Base-by-base conservation (phyloP, 2,113 vertebrate species). In the Pyxicephalus adspersus region DNA sequence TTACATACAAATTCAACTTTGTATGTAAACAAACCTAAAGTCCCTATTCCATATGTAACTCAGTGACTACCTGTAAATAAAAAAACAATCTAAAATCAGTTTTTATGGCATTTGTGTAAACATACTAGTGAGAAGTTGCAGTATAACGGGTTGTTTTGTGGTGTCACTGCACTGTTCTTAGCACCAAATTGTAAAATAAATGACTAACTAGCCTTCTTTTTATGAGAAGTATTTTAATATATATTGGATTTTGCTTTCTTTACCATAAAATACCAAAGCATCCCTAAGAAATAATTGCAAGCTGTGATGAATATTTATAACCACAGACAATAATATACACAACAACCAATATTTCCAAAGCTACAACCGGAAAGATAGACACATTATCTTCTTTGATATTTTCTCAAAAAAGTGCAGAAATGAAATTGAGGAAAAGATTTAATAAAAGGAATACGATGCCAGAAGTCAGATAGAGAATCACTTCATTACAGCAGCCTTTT, bases 371-470 rank as follows among this genome's bases (percentile, higher is more conserved):
- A 64, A 54, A 71, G 23, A 71, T 28, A 45, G 31, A 66, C 34
- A 51, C 31, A 60, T 70, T 45, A 80, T 81, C 78, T 64, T 34
- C 67, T 71, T 72, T 60, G 71, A 71, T 80, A 71, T 80, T 58
- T 66, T 71, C 55, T 7, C 38, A 80, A 80, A 61, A 55, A 80
- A 71, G 71, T 81, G 60, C 68, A 63, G 38, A 72, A 55, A 72
- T 57, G 45, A 13, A 58, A 81, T 58, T 68, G 67, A 81, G 68
- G 70, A 26, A 61, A 15, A 81, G 68, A 81, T 72, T 71, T 73
- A 81, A 72, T 72, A 81, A 73, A 52, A 58, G 26, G n/a, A 64
- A 23, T 25, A 72, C 45, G 23, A 51, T 71, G 78, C 78, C 57
- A 71, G 34, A 58, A 61, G 55, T 70, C 66, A 71, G 65, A 71